These are phyloP conservation scores for Myopa testacea DNA, from an alignment of 2,888 invertebrate genomes.

Conservation along the genomic window DNA sequence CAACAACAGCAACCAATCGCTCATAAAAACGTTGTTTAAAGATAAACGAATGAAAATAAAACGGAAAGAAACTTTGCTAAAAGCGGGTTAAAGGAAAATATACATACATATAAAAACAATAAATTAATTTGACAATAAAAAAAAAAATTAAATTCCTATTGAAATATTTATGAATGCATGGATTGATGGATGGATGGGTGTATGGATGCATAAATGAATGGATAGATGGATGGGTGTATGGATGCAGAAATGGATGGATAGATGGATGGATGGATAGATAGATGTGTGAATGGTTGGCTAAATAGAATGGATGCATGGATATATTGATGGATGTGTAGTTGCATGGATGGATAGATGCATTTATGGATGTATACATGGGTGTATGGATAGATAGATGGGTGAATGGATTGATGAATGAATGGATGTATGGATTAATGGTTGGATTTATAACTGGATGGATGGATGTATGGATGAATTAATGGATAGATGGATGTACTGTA, in stretches of 20 bases:
- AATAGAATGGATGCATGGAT: not conserved
- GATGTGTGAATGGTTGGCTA: not conserved
- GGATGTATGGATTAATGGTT: not conserved
- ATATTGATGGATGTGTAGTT: no score
- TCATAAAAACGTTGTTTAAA: not conserved
- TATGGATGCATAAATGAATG: not conserved
- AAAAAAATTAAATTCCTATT: not conserved
- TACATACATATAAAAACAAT: not conserved
- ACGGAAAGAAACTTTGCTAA: not conserved
- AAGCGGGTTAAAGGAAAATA: no score
- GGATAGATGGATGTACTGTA: not conserved
- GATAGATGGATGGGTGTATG: not conserved
- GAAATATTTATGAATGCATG: not conserved
- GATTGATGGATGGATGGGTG: not conserved
- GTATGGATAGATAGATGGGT: not conserved
- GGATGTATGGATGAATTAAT: not conserved
- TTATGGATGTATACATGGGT: not conserved
- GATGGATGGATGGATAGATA: not conserved
- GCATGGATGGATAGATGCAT: no score
- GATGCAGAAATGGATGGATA: not conserved
- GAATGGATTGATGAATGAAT: not conserved
- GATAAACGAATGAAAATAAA: not conserved
- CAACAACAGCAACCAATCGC: not conserved
- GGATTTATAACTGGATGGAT: no score
- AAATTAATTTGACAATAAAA: not conserved